phyloP scores from a whole-genome alignment of 2,888 invertebrate species.

The Pyrgus malvae region DNA sequence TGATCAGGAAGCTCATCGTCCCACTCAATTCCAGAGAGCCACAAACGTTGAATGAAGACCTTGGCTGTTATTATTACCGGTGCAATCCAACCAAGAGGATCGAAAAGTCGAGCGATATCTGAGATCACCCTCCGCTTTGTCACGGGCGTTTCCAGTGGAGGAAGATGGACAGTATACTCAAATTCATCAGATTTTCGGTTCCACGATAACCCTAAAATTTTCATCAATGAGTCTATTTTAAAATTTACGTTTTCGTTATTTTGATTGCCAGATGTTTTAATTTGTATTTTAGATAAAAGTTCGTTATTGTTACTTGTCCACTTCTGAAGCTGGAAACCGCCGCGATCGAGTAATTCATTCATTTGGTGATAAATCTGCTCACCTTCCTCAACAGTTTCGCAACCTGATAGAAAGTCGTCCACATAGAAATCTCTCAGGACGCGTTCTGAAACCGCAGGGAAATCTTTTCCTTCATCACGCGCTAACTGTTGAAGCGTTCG shows the following conservation, averaged over 20 bases:
- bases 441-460: slow-evolving; percentile 27
- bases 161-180: slow-evolving; percentile 30
- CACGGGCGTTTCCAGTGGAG: slow-evolving; percentile 8
- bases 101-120: slow-evolving; percentile 32
- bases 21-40: slow-evolving; percentile 36
- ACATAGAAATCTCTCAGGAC: slow-evolving; percentile 28
- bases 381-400: slow-evolving; percentile 26
- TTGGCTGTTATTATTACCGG: slow-evolving; percentile 32
- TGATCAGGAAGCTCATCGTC: slow-evolving; percentile 30
- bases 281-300: slow-evolving; percentile 6
- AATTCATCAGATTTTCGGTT: slow-evolving; percentile 31
- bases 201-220: slow-evolving; percentile 36
- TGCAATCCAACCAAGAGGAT: slow-evolving; percentile 35
- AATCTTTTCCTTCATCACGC: slow-evolving; percentile 25
- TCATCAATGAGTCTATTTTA: slow-evolving; percentile 28
- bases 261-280: neutral
- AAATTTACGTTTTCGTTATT: slow-evolving; percentile 13
- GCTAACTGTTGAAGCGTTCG: slow-evolving; percentile 28
- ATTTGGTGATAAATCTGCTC: slow-evolving; percentile 30
- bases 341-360: slow-evolving; percentile 31
- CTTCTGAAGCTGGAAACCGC: slow-evolving; percentile 31
- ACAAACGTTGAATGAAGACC: slow-evolving; percentile 35
- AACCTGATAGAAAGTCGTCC: slow-evolving; percentile 35
- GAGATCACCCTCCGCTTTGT: slow-evolving; percentile 36
- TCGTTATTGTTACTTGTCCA: slow-evolving; percentile 26